Conservation (phyloP, 2,888 invertebrate genomes). For the Allophyes oxyacanthae region DNA sequence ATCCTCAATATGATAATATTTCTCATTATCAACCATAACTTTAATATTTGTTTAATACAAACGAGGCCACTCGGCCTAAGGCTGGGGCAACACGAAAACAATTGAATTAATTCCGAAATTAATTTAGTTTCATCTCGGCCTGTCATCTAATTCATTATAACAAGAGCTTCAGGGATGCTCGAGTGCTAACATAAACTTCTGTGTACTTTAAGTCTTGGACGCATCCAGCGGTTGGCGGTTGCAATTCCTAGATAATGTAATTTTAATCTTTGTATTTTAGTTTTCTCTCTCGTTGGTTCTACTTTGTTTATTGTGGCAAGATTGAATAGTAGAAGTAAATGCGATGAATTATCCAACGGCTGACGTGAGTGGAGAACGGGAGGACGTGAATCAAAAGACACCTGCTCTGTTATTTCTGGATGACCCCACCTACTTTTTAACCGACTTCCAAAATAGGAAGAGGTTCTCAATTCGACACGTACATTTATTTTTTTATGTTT, state of each 20-base stretch:
- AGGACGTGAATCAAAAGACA: too few species aligned
- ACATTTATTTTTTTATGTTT: too few species aligned
- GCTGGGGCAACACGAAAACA: conserved; percentile 28
- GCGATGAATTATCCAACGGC: too few species aligned
- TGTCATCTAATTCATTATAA: conserved; percentile 23
- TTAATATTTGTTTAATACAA: conserved; percentile 25
- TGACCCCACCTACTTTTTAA: too few species aligned
- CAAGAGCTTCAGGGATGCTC: conserved; percentile 1
- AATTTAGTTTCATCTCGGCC: conserved; percentile 37
- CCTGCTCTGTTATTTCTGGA: too few species aligned
- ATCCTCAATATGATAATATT: conserved; percentile 14
- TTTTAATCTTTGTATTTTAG: conserved; percentile 42
- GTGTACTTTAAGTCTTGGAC: conserved; percentile 19
- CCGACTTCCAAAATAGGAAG: too few species aligned
- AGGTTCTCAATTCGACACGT: too few species aligned
- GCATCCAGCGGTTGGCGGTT: conserved; percentile 16
- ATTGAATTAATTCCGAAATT: conserved; percentile 57
- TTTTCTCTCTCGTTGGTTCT: background rate
- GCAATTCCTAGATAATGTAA: conserved; percentile 23
- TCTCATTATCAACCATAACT: conserved; percentile 24
- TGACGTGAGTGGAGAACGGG: too few species aligned
- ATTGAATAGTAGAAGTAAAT: too few species aligned
- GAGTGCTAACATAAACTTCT: conserved; percentile 28
- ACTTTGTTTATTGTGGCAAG: background rate
- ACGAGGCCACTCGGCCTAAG: conserved; percentile 1